These are phyloP conservation scores for Anoncus sp. DNA, from an alignment of 2,888 invertebrate genomes.

Conservation along the genomic window DNA sequence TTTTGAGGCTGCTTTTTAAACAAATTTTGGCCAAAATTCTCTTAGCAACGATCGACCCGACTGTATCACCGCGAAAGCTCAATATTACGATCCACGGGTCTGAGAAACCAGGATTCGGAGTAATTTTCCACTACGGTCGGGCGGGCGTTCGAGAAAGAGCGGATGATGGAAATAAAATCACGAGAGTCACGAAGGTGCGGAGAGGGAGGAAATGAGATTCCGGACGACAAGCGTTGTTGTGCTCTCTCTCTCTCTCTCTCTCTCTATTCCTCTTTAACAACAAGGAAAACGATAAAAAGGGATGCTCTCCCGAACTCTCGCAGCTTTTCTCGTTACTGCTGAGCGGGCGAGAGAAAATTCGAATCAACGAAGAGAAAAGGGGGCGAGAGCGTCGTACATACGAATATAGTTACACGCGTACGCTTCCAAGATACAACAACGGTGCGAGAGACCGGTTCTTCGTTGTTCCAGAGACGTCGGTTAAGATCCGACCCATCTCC, in stretches of 20 bases:
- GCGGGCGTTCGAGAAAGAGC: not conserved
- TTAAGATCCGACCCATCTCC: conserved; percentile 37
- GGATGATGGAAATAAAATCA: not conserved
- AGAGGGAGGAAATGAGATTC: conserved; percentile 47
- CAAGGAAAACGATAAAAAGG: conserved; percentile 37
- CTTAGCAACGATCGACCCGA: no score
- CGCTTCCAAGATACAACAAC: conserved; percentile 8
- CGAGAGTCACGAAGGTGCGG: conserved; percentile 15
- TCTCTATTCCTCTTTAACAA: not conserved
- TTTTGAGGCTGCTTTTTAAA: no score
- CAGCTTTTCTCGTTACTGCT: conserved; percentile 33
- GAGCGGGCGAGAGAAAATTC: conserved; percentile 6
- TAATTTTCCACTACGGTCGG: conserved; percentile 24
- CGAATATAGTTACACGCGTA: not conserved
- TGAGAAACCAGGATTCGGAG: conserved; percentile 5
- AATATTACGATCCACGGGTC: conserved; percentile 14
- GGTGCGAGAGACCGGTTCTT: conserved; percentile 8
- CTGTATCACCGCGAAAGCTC: conserved; percentile 1
- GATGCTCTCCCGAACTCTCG: not conserved
- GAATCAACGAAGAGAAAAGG: not conserved
- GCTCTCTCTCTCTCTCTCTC: conserved; percentile 6
- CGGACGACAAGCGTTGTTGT: conserved; percentile 8
- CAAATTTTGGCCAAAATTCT: no score
- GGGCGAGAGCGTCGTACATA: not conserved
- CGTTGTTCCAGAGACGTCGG: conserved; percentile 43